Conservation (phyloP, 2,113 vertebrate species). For the Gopherus evgoodei region DNA sequence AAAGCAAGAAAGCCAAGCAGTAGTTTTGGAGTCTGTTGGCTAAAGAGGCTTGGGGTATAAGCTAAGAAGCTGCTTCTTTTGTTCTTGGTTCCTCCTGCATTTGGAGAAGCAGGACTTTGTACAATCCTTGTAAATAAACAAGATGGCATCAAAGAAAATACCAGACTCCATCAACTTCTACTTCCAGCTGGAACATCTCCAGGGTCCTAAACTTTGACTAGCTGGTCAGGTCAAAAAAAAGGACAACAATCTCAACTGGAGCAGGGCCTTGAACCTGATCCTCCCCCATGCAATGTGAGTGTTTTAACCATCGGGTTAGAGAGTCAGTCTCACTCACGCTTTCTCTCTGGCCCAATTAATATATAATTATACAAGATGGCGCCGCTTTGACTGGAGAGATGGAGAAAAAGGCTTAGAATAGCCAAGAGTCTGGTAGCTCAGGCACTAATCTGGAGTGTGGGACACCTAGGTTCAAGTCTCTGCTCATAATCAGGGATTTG, state of each 20-base stretch:
- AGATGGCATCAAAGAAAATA: neutral
- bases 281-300: neutral
- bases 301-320: neutral
- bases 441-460: neutral
- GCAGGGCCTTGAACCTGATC: neutral
- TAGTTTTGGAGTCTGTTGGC: neutral
- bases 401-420: neutral
- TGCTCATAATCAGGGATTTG: neutral
- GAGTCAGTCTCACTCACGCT: neutral
- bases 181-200: neutral
- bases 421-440: neutral
- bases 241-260: neutral
- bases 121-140: neutral
- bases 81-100: neutral
- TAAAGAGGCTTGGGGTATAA: neutral
- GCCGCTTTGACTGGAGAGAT: neutral
- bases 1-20: neutral
- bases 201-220: neutral
- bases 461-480: neutral
- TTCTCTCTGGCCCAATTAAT: neutral
- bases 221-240: neutral
- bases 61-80: neutral
- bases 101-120: neutral
- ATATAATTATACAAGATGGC: neutral
- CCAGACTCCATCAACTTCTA: neutral